Evolutionary conservation across 2,797 vertebrate genomes (phyloP).

Genomic region (Crenuchus spilurus): DNA sequence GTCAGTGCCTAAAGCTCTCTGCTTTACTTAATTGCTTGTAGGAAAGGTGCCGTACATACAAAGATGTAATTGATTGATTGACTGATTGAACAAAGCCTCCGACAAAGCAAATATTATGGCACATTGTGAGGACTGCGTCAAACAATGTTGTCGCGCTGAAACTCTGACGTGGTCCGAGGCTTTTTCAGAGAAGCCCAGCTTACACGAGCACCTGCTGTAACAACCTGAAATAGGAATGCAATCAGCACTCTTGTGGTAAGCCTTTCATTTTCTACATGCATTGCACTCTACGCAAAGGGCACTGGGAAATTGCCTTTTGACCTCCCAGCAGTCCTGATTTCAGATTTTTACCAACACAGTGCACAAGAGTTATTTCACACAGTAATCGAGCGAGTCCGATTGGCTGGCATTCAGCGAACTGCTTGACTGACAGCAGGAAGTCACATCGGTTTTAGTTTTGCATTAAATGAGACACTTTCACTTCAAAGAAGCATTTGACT

Average conservation of each 20-base stretch:
- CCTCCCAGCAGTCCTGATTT: slow-evolving; percentile 11
- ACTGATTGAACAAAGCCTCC: not conserved
- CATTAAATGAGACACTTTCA: no score
- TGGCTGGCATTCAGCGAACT: not conserved
- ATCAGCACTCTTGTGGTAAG: not conserved
- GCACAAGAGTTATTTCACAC: not conserved
- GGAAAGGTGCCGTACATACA: no score
- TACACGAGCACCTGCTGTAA: not conserved
- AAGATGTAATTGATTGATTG: no score
- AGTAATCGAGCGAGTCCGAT: not conserved
- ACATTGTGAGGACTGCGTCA: not conserved
- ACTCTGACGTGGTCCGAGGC: not conserved
- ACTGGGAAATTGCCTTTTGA: slow-evolving; percentile 1
- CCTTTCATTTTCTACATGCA: slow-evolving; percentile 16
- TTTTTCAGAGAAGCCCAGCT: not conserved
- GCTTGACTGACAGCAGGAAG: not conserved
- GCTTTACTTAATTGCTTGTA: no score
- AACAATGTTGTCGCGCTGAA: not conserved
- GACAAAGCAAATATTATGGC: not conserved
- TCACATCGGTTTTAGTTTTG: no score
- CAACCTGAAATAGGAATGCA: slow-evolving; percentile 5
- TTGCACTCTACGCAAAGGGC: not conserved
- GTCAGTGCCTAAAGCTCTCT: no score
- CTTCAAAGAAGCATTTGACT: no score
- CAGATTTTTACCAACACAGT: not conserved